Base-by-base conservation (phyloP, 2,888 invertebrate genomes). In the Dioctria rufipes region DNA sequence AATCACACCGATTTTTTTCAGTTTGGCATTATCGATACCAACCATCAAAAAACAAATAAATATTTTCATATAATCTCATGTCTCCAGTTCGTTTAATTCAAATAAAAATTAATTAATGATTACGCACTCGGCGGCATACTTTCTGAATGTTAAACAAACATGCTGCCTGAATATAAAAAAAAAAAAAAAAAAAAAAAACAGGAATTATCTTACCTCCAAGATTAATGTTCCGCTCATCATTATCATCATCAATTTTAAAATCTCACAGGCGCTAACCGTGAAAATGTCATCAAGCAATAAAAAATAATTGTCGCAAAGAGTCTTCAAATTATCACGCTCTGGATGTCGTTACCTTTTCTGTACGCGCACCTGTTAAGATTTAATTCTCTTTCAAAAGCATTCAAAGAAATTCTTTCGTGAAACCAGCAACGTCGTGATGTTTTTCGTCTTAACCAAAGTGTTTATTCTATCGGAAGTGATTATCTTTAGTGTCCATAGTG, bases 291-390 rank as follows among this genome's bases (percentile, higher is more conserved):
- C 40, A 69, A 49, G 46, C 37, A 61, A 54, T 69, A 37, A 69
- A 42, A 60, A 42, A 42, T 73, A 73, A 73, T 73, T 73, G 73
- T 13, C 25, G 42, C 40, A 25, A 54, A 54, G 61, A 43, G 5
- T 43, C 43, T 43, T 43, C 43, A 39, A 61, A 63, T 77, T 77
- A 77, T 63, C 77, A 77, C 63, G 77, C 77, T 77, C 77, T 63
- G 63, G 46, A 77, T 77, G 49, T 51, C 37, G 39, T 37, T 54
- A n/a, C 3, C 39, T n/a, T 71, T 54, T 51, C 25, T 58, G 13
- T 75, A 25, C n/a, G 13, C 43, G n/a, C 46, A 61, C 46, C 49
- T 49, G 13, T n/a, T 49, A 63, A 63, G 63, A 46, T 9, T 8
- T n/a, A 6, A 13, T 43, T 3, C 6, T 25, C 2, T 4, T 42